Base-by-base conservation (phyloP, 2,113 vertebrate genomes). In the Heliornis fulica region DNA sequence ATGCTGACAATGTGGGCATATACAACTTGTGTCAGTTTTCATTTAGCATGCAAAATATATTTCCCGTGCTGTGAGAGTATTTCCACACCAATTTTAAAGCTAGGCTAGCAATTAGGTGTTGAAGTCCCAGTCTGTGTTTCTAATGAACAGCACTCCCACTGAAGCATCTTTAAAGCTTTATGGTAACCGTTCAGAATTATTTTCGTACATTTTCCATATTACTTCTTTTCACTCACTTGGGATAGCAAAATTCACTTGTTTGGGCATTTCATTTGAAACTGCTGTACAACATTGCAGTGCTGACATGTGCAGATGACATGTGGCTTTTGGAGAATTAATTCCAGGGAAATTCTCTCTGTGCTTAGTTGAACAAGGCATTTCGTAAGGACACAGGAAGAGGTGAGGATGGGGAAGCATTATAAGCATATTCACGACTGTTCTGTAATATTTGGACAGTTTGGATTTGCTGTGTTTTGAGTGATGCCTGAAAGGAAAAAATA, bases 41-140 rank as follows among this genome's bases (percentile, higher is more conserved):
- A 85, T 95, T 96, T 88, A 88, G 63, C 84, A 80, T 70, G 71
- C 60, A 88, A 64, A 93, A 85, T 76, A 66, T 54, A 93, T 96
- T 90, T 96, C n/a, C 41, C 22, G 7, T 85, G 50, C 71, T 85
- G n/a, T 50, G 50, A 54, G 20, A 53, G 22, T 76, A 26, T 20
- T 93, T 93, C 63, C 91, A 85, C 71, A 83, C 11, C 59, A 70
- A 5, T 66, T 83, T 87, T 48, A 72, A 80, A 89, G 70, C 74
- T 36, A 0, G 71, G 36, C 17, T 65, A 18, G 31, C 56, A 83
- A 66, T 72, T 83, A 41, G 4, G 15, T 63, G 38, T 43, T 85
- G 20, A 90, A 68, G 20, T 63, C 64, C 60, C 63, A 28, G 65
- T 81, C 13, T 61, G 7, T 8, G 7, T 79, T 83, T 87, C 84